These are phyloP conservation scores for Selene dorsalis DNA, from an alignment of 2,797 vertebrate genomes.

Conservation along the genomic window DNA sequence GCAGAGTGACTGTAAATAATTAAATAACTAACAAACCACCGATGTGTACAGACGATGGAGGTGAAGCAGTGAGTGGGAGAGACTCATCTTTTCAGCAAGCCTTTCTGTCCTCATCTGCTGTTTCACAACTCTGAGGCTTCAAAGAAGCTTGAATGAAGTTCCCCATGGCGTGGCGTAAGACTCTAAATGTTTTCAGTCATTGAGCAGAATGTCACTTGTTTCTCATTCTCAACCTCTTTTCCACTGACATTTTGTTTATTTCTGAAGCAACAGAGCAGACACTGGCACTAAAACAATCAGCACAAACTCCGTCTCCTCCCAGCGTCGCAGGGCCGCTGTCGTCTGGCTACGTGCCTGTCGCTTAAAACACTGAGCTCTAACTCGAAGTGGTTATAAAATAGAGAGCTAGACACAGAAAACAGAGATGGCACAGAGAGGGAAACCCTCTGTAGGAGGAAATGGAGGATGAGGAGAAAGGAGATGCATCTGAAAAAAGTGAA, in stretches of 20 bases:
- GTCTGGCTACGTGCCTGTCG: neutral
- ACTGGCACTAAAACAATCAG: slow-evolving; percentile 1
- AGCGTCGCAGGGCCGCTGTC: slow-evolving; percentile 5
- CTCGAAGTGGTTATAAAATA: slow-evolving; percentile 1
- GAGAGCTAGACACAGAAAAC: slow-evolving; percentile 9
- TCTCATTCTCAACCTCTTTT: slow-evolving; percentile 70
- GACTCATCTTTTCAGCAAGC: neutral
- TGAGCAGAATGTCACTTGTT: slow-evolving; percentile 76
- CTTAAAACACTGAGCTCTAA: neutral
- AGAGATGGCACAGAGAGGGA: slow-evolving; percentile 49
- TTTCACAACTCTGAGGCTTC: slow-evolving; percentile 72
- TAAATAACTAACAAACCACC: slow-evolving; percentile 36
- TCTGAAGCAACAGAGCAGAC: slow-evolving; percentile 52
- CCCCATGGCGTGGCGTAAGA: slow-evolving; percentile 47
- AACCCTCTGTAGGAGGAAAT: slow-evolving; percentile 72
- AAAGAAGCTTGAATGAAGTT: slow-evolving; percentile 70
- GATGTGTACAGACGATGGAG: slow-evolving; percentile 17
- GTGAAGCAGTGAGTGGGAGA: slow-evolving; percentile 59
- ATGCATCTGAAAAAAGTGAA: slow-evolving; percentile 69
- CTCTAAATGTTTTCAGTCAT: slow-evolving; percentile 60
- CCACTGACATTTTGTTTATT: slow-evolving; percentile 83
- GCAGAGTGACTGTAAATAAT: neutral
- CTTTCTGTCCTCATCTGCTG: slow-evolving; percentile 40
- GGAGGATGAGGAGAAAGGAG: slow-evolving; percentile 58
- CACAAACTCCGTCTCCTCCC: slow-evolving; percentile 5